A percentile compares a stretch with the other conserved stretches of the same genome.
These are phyloP conservation scores for Phaonia tiefii DNA, from an alignment of 2,888 invertebrate species.

Conservation along the genomic window DNA sequence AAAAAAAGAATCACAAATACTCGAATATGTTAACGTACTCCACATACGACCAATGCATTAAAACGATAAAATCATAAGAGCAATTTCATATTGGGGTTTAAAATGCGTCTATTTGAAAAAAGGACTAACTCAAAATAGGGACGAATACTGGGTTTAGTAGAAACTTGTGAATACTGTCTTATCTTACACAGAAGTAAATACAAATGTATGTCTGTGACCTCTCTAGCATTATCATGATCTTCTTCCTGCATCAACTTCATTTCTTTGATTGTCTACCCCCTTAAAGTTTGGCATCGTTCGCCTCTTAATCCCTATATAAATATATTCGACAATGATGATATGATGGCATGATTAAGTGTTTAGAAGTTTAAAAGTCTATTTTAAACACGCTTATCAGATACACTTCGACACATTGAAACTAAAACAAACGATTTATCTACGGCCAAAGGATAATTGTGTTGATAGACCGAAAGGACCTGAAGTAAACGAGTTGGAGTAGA, in stretches of 20 bases:
- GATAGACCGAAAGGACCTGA: constrained; percentile 26
- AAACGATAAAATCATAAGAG: constrained; percentile 5
- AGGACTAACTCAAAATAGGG: constrained; percentile 1
- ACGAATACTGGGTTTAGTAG: neutral
- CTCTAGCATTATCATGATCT: too few species aligned
- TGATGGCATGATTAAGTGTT: constrained; percentile 55
- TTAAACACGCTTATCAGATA: constrained; percentile 44
- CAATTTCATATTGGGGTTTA: constrained; percentile 20
- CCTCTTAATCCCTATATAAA: neutral
- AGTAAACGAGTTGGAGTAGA: neutral
- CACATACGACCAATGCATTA: constrained; percentile 3
- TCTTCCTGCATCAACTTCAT: too few species aligned
- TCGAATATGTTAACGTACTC: constrained; percentile 21
- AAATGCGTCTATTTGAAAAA: constrained; percentile 1
- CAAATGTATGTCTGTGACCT: too few species aligned
- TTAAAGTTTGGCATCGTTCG: neutral
- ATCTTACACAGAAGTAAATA: too few species aligned
- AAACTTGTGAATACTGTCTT: neutral
- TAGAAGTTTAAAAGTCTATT: constrained; percentile 58
- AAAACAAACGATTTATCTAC: constrained; percentile 43
- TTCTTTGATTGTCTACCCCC: too few species aligned
- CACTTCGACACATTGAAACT: constrained; percentile 31
- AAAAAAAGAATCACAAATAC: neutral
- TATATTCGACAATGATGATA: neutral
- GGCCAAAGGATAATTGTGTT: constrained; percentile 57